These are phyloP conservation scores for Campoletis raptor DNA, from an alignment of 2,888 invertebrate genomes.

Conservation along the genomic window DNA sequence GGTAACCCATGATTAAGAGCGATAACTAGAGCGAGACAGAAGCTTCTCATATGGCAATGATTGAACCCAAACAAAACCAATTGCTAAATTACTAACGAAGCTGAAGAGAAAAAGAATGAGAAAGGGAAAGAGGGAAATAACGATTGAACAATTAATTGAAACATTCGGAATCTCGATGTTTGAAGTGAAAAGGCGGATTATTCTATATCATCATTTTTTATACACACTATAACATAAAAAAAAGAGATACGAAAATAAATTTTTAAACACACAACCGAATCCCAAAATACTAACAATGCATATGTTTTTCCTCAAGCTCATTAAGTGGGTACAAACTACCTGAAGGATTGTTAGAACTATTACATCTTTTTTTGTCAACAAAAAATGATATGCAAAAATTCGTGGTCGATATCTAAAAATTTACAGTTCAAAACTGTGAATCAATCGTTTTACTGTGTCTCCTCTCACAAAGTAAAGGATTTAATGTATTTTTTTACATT, in stretches of 20 bases:
- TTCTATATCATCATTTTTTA: not conserved
- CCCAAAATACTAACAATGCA: not conserved
- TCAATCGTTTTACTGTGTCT: too few species aligned
- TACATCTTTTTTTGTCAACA: too few species aligned
- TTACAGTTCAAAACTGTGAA: too few species aligned
- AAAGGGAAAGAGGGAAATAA: not conserved
- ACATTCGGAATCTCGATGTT: constrained; percentile 6
- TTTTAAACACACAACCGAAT: not conserved
- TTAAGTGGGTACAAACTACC: not conserved
- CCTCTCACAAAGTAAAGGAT: too few species aligned
- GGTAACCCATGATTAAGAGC: constrained; percentile 71
- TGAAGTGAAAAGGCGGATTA: not conserved
- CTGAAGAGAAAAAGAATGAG: not conserved
- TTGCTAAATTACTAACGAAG: constrained; percentile 8
- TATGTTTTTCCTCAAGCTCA: not conserved
- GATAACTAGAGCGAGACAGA: constrained; percentile 62
- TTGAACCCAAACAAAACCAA: not conserved
- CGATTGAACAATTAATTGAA: constrained; percentile 4
- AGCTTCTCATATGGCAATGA: constrained; percentile 3
- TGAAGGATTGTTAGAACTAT: not conserved
- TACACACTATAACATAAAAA: not conserved
- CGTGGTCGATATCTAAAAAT: too few species aligned
- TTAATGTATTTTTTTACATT: too few species aligned
- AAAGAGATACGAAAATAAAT: not conserved
- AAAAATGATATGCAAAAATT: too few species aligned